Evolutionary conservation across 2,797 vertebrate genomes (phyloP).

Genomic region (Cottoperca gobio): DNA sequence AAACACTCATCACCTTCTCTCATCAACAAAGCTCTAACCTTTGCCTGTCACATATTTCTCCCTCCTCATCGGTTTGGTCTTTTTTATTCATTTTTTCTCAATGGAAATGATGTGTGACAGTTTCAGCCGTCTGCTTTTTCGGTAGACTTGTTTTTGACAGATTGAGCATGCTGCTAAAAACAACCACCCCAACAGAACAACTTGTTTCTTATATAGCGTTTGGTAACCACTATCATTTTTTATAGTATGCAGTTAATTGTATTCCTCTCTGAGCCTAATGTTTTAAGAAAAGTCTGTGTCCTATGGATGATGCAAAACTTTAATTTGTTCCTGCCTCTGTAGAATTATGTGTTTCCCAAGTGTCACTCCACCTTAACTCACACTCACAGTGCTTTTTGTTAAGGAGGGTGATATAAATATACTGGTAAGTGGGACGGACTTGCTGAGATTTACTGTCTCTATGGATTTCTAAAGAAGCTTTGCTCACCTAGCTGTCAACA

Average conservation of each 20-base stretch:
- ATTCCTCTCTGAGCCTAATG: neutral
- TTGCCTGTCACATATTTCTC: conserved; percentile 1
- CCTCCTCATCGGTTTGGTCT: conserved; percentile 6
- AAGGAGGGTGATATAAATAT: neutral
- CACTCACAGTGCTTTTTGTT: neutral
- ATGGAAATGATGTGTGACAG: conserved; percentile 32
- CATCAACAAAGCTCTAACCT: conserved; percentile 4
- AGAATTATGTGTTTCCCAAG: neutral
- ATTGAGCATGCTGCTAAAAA: neutral
- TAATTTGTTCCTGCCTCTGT: neutral
- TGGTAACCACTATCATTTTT: neutral
- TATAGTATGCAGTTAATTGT: neutral
- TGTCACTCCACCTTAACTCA: neutral
- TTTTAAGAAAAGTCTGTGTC: neutral
- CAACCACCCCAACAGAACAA: neutral
- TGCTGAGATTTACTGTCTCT: neutral
- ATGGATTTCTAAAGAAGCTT: neutral
- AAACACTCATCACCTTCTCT: conserved; percentile 40
- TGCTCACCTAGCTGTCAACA: neutral
- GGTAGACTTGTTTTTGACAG: neutral
- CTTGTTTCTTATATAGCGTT: neutral
- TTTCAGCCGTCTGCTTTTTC: neutral
- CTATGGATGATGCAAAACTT: neutral
- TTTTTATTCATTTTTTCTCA: conserved; percentile 1
- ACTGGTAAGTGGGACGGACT: neutral